Base-by-base conservation (phyloP, 2,888 invertebrate genomes). In the Eupithecia vulgata region DNA sequence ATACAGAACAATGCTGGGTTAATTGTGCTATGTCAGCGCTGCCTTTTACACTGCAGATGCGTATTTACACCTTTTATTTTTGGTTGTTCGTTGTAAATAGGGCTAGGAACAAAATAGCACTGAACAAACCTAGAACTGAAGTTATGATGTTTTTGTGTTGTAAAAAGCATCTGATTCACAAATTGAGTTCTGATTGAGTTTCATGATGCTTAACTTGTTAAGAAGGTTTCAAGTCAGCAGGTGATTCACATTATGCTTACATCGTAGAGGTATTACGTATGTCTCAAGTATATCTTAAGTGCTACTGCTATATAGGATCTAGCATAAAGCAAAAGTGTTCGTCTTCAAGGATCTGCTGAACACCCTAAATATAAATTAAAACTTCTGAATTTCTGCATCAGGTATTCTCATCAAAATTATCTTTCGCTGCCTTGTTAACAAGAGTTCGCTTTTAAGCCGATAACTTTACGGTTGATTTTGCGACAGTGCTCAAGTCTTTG, bases 1-100 rank as follows among this genome's bases (percentile, higher is more conserved):
- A 84, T 82, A 76, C 78, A 74, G 82, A 78, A 87, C 88, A 88
- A 86, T 87, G 85, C 80, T 76, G 81, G 81, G 82, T 81, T 87
- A 87, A 87, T 86, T 88, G 84, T 79, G 62, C 74, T 48, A 66
- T 72, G 78, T 78, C 78, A 74, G 78, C 76, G 62, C 59, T 45
- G 52, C 70, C 62, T 72, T 76, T 76, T 72, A 67, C 70, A 62
- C 61, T 62, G 48, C 73, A 67, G 35, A 72, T 73, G 74, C 74
- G 66, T 75, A 75, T 79, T 75, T 30, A 34, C 59, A 12, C 42
- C 67, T 70, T 48, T 67, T 65, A 21, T 64, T 48, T 71, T 35
- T 13, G 10, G 42, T 65, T 17, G 37, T 65, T 42, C 8, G 52
- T 34, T 42, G 34, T 68, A 71, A 61, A 65, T 69, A 69, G 45